phyloP scores from a whole-genome alignment of 2,113 vertebrate genomes.

The Notarius lentiginosus region DNA sequence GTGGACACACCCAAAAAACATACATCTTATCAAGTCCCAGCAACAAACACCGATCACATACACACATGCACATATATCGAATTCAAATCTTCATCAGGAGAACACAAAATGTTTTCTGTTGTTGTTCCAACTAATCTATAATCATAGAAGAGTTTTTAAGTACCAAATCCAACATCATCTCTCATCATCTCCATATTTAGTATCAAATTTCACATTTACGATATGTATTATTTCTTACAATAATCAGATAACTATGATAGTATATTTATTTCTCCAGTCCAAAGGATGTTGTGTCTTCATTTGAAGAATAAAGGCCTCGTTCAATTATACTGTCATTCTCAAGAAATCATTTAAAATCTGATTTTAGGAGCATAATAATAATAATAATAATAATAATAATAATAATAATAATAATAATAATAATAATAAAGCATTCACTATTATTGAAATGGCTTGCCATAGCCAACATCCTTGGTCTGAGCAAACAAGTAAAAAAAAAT shows the following conservation, averaged over 20 bases:
- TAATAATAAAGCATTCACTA: not conserved
- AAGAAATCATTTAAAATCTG: not conserved
- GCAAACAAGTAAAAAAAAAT: not conserved
- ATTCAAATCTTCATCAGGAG: not conserved
- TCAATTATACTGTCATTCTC: not conserved
- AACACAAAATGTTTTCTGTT: not conserved
- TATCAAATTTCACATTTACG: not conserved
- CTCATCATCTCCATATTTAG: not conserved
- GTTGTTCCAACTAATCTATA: not conserved
- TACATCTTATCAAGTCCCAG: slow-evolving; percentile 24
- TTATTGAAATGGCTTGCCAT: not conserved
- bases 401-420: not conserved
- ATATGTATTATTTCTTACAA: not conserved
- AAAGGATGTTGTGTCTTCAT: not conserved
- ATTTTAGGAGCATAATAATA: not conserved
- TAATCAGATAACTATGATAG: not conserved
- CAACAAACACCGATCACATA: not conserved
- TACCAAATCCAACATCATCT: not conserved
- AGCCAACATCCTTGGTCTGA: too few species aligned
- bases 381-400: not conserved
- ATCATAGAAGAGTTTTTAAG: not conserved
- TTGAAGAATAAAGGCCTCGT: not conserved
- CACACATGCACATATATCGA: not conserved
- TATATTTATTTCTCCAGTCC: not conserved
- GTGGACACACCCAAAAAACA: slow-evolving; percentile 42